These are phyloP conservation scores for Drosophila jambulina DNA, from an alignment of 1,140 invertebrate genomes.

Conservation along the genomic window DNA sequence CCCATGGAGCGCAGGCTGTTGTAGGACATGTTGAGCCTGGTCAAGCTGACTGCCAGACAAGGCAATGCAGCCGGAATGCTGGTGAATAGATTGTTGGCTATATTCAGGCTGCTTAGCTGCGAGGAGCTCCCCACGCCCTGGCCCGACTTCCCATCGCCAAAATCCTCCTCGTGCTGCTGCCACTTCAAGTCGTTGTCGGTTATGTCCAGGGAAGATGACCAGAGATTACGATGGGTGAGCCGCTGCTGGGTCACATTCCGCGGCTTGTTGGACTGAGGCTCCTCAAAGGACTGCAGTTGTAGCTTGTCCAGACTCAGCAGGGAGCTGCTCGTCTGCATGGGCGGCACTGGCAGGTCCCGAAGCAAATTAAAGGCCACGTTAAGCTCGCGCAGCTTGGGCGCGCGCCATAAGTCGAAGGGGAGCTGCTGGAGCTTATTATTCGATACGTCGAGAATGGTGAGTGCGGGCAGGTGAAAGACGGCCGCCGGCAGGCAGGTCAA, in stretches of 20 bases:
- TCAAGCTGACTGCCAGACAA: conserved; percentile 94
- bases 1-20: conserved; percentile 94
- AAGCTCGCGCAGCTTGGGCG: conserved; percentile 94
- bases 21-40: conserved; percentile 95
- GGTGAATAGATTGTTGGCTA: conserved; percentile 96
- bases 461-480: conserved; percentile 92
- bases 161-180: conserved; percentile 63
- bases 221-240: conserved; percentile 89
- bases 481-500: conserved; percentile 92
- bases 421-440: conserved; percentile 96
- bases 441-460: conserved; percentile 95
- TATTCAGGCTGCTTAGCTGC: conserved; percentile 91
- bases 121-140: conserved; percentile 84
- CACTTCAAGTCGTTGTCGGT: conserved; percentile 88
- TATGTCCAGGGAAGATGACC: conserved; percentile 90
- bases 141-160: conserved; percentile 61
- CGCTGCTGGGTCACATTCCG: conserved; percentile 84
- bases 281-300: conserved; percentile 70
- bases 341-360: conserved; percentile 90
- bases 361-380: conserved; percentile 97
- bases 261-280: conserved; percentile 54
- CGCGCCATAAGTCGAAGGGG: conserved; percentile 95
- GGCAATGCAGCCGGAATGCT: conserved; percentile 94
- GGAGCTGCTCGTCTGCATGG: conserved; percentile 80
- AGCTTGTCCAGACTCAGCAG: conserved; percentile 76